Percentiles rank a stretch among this genome's conserved stretches.
Conservation (phyloP, 2,113 vertebrate genomes). For the Opisthocomus hoazin region DNA sequence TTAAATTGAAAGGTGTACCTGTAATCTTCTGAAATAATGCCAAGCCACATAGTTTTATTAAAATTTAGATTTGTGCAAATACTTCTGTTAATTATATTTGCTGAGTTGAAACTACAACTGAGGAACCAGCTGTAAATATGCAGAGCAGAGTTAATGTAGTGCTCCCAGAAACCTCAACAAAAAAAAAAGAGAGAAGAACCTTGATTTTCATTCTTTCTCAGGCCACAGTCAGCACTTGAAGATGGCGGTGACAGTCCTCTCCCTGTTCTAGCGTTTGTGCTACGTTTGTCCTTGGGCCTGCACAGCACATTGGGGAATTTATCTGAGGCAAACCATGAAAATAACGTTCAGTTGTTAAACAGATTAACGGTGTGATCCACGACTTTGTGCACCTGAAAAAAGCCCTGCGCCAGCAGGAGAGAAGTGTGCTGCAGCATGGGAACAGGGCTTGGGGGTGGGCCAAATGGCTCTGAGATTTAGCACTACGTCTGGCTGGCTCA, state of each 20-base stretch:
- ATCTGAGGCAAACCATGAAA: not conserved
- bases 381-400: not conserved
- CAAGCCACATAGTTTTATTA: not conserved
- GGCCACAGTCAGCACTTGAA: not conserved
- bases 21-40: not conserved
- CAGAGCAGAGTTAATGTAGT: not conserved
- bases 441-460: not conserved
- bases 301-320: not conserved
- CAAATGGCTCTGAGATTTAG: not conserved
- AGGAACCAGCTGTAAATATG: not conserved
- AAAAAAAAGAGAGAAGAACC: not conserved
- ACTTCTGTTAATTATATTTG: not conserved
- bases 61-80: not conserved
- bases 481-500: not conserved
- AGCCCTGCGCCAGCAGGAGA: not conserved
- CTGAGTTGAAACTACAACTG: not conserved
- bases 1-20: not conserved
- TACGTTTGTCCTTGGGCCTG: not conserved
- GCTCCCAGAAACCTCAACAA: not conserved
- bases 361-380: not conserved
- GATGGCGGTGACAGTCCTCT: not conserved
- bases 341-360: not conserved
- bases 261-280: fast-evolving
- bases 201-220: not conserved
- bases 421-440: not conserved